A percentile compares a stretch with the other conserved stretches of the same genome.
Conservation (phyloP, 2,113 vertebrate species). For the Eolophus roseicapilla region DNA sequence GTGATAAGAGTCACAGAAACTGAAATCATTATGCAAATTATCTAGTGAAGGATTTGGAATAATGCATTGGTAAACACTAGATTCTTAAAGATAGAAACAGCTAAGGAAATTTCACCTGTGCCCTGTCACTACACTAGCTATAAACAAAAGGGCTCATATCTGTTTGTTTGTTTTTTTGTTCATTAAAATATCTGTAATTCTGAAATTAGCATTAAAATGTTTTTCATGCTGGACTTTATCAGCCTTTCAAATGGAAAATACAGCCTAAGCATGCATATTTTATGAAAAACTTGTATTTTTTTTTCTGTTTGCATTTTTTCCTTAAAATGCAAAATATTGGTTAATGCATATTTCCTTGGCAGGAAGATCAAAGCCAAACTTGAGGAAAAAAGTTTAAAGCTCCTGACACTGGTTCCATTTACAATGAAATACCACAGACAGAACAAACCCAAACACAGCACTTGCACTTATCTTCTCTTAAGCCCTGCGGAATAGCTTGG, state of each 20-base stretch:
- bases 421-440: neutral
- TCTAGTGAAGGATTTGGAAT: neutral
- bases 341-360: neutral
- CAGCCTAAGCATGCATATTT: neutral
- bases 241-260: neutral
- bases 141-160: neutral
- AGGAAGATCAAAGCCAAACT: neutral
- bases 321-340: neutral
- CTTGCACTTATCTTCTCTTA: neutral
- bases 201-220: neutral
- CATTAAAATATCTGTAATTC: neutral
- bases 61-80: neutral
- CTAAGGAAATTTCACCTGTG: neutral
- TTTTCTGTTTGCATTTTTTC: neutral
- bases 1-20: neutral
- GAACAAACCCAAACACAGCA: neutral
- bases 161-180: neutral
- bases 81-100: neutral
- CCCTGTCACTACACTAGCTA: neutral
- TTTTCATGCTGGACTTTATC: neutral
- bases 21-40: neutral
- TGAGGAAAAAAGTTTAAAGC: neutral
- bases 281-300: neutral
- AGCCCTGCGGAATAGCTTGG: neutral
- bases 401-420: neutral